These are phyloP conservation scores for Holocentrus rufus DNA, from an alignment of 2,797 vertebrate species.

Conservation along the genomic window DNA sequence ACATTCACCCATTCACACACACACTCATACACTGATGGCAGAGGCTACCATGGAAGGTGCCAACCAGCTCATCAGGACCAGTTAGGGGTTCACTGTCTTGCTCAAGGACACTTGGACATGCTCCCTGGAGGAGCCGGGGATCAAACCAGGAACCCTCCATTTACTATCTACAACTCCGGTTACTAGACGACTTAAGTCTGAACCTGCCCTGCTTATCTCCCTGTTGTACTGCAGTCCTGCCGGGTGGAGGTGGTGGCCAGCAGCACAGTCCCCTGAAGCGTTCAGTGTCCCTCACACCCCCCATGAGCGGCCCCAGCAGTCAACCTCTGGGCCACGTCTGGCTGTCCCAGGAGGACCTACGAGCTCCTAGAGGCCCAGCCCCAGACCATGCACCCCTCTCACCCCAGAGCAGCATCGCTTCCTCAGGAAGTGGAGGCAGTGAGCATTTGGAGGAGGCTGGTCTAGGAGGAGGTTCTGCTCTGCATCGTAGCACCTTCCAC, in stretches of 20 bases:
- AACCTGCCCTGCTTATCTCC: conserved; percentile 23
- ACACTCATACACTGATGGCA: too few relatives aligned
- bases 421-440: conserved; percentile 98
- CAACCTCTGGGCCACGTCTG: conserved; percentile 96
- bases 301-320: conserved; percentile 93
- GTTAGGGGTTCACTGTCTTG: too few relatives aligned
- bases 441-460: conserved; percentile 97
- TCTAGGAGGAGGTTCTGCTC: conserved; percentile 70
- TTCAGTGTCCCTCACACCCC: conserved; percentile 98
- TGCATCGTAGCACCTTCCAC: conserved; percentile 94
- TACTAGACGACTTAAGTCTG: conserved; percentile 15
- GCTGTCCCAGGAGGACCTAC: conserved; percentile 99
- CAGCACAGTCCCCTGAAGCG: conserved; percentile 99
- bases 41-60: too few relatives aligned
- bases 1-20: too few relatives aligned
- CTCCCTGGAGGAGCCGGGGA: too few relatives aligned
- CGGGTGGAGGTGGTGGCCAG: conserved; percentile 82
- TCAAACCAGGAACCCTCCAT: too few relatives aligned
- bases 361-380: conserved; percentile 88
- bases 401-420: conserved; percentile 99
- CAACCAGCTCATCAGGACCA: too few relatives aligned
- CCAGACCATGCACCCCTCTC: conserved; percentile 97
- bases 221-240: conserved; percentile 88
- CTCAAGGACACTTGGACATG: too few relatives aligned
- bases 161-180: neutral